Base-by-base conservation (phyloP, 2,888 invertebrate genomes). In the Zhengitettix transpicula region DNA sequence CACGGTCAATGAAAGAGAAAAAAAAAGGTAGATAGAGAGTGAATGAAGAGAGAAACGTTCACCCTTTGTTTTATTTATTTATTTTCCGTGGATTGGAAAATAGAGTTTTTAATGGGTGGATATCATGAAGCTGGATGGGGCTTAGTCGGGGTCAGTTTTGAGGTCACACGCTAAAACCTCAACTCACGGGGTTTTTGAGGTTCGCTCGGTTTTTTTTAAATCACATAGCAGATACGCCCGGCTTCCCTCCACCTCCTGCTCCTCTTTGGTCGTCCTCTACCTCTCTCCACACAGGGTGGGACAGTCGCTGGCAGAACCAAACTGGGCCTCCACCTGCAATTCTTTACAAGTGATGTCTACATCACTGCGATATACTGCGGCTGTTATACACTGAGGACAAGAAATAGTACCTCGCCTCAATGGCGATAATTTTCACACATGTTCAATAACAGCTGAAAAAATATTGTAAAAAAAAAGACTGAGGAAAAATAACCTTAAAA, bases 161-260 rank as follows among this genome's bases (percentile, higher is more conserved):
- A 61, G 63, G 63, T 63, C 63, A 55, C 64, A 66, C 67, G 65
- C 65, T 58, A 61, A 61, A 66, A 65, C 65, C 64, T 64, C 63
- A 62, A 59, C 61, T 62, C 63, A 58, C 59, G 57, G 62, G 60
- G 64, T 61, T 63, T 64, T 61, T 58, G 61, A 62, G 68, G 70
- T 71, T 68, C 68, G 66, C 65, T 61, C 57, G 60, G 60, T 71
- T 69, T 69, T 70, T 58, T 70, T 69, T 53, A 42, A 54, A 42
- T 53, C 42, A 42, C 55, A 2, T 14, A 16, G 52, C 52, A n/a
- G 15, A 17, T 52, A 17, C 17, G 52, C 17, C 40, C 57, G 42
- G 56, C 51, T 52, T 61, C 59, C 55, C 58, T 58, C 55, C 57
- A 40, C 47, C 56, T 40, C 44, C 42, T 55, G n/a, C 42, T 42